Base-by-base conservation (phyloP, 1,140 invertebrate genomes). In the Hesperophylax magnus region DNA sequence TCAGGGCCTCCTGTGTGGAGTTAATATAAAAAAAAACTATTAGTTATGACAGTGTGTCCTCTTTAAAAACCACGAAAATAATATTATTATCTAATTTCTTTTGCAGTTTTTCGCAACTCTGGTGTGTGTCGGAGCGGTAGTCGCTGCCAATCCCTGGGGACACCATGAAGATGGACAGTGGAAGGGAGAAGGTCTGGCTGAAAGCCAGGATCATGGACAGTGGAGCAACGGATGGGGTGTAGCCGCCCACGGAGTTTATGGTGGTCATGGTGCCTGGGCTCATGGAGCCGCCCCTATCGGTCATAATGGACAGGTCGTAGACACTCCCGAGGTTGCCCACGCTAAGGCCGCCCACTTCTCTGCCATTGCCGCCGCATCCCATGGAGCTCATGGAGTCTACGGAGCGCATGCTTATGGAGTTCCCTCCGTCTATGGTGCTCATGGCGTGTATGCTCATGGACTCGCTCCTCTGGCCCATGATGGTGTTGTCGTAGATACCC, bases 331-430 rank as follows among this genome's bases (percentile, higher is more conserved):
- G 83, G 89, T 89, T 84, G 88, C 89, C 7, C 88, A 89, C 81
- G 89, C 89, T 65, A 88, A 88, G 77, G 89, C 89, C 81, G 88
- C 88, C 78, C 88, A 90, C 86, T 86, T 90, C 80, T 88, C 88
- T 77, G 88, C 89, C 56, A 53, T 58, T 15, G 65, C 78, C 18
- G 67, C 65, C 15, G 78, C 52, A 4, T 39, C 34, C 7, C 34
- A 39, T 6, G 34, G 34, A 39, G 34, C 34, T 39, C 34, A 39
- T 39, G 34, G 9, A 5, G 27, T 27, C 27, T 27, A 27, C 5
- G 27, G 27, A 27, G 27, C 27, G 2, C 27, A 27, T 27, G 27
- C 27, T 27, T 27, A 27, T 27, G 27, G n/a, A n/a, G n/a, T n/a
- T n/a, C n/a, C n/a, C n/a, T n/a, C n/a, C n/a, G n/a, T n/a, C n/a